These are phyloP conservation scores for Unio delphinus DNA, from an alignment of 2,888 invertebrate species.

Conservation along the genomic window DNA sequence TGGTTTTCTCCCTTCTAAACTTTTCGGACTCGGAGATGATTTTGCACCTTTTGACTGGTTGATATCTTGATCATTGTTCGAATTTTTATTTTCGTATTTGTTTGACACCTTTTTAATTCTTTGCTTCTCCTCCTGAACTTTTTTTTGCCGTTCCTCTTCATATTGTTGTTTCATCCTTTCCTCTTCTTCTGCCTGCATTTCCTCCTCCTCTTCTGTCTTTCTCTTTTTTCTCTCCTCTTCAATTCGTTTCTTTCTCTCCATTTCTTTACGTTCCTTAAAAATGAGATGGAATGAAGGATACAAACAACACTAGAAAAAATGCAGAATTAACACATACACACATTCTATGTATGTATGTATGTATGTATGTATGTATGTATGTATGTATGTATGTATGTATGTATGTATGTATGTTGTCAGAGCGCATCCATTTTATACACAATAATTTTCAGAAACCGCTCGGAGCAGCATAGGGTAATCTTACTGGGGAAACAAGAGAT, in stretches of 20 bases:
- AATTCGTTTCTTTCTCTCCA: conserved; percentile 21
- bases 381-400: too few species aligned
- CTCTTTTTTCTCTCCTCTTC: conserved; percentile 32
- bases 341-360: too few species aligned
- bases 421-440: too few species aligned
- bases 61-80: conserved; percentile 9
- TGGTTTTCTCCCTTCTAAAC: conserved; percentile 11
- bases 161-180: conserved; percentile 9
- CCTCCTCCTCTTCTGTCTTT: conserved; percentile 29
- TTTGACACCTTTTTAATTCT: conserved; percentile 22
- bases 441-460: too few species aligned
- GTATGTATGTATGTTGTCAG: too few species aligned
- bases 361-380: too few species aligned
- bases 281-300: not conserved
- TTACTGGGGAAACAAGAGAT: too few species aligned
- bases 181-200: conserved; percentile 19
- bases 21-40: conserved; percentile 16
- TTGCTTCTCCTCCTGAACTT: conserved; percentile 30
- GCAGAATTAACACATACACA: too few species aligned
- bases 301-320: not conserved
- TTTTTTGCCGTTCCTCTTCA: conserved; percentile 32
- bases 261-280: conserved; percentile 34
- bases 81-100: conserved; percentile 19
- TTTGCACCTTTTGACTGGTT: conserved; percentile 3
- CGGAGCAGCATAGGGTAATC: too few species aligned